Base-by-base conservation (phyloP, 2,113 vertebrate genomes). In the Labeo rohita region DNA sequence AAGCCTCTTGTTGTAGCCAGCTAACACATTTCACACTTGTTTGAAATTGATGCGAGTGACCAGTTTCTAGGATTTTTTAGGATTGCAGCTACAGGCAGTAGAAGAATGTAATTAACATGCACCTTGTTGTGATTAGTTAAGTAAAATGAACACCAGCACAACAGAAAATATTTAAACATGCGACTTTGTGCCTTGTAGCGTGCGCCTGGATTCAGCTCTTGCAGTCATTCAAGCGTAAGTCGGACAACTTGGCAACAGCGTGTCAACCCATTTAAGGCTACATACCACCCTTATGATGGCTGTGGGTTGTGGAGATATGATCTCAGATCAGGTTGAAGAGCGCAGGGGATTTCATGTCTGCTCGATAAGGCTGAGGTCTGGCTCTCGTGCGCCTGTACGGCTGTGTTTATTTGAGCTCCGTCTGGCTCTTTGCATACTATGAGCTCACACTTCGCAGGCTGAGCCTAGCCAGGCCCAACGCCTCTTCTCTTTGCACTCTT, bases 361-460 rank as follows among this genome's bases (percentile, higher is more conserved):
- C 86, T 43, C 77, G 89, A 88, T 88, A 79, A 86, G 86, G 54
- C 83, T 74, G 85, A 77, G 83, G 85, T 86, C 76, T 86, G 81
- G 70, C 61, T 47, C 68, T 86, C 47, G 6, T 3, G 13, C 47
- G 49, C 28, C 21, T 61, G 56, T n/a, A 50, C 7, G 54, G 65
- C 54, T 54, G 89, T 88, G 89, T 88, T 88, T 90, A 86, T 88
- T 87, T 88, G 87, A 83, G 83, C 36, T 86, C 43, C 0, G 87
- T 89, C 89, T 89, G 84, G 81, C 86, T 70, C 52, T 73, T 36
- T 56, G 56, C 77, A 49, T 61, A 39, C 68, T 73, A 76, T 88
- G 66, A 90, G 83, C 78, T 90, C 87, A 90, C 85, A 59, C 72
- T 56, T 45, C 77, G 84, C 76, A 79, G 78, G n/a, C 83, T 85